These are phyloP conservation scores for Peribatodes rhomboidaria DNA, from an alignment of 2,888 invertebrate genomes.

Conservation along the genomic window DNA sequence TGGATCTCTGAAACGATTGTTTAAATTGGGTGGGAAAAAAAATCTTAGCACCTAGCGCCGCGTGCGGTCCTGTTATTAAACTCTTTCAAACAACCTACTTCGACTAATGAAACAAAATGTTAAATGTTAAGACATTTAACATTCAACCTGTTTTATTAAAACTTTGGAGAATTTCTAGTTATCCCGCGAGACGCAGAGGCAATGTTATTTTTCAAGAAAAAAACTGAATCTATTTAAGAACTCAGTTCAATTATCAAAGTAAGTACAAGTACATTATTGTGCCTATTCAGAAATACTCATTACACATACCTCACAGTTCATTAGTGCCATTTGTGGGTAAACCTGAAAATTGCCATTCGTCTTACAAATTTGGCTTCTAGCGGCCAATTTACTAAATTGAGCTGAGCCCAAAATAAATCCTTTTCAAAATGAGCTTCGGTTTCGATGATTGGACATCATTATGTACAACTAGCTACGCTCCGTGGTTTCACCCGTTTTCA, in stretches of 20 bases:
- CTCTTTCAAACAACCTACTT: too few relatives aligned
- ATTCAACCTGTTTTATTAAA: too few relatives aligned
- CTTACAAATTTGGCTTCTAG: not conserved
- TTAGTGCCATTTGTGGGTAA: constrained; percentile 11
- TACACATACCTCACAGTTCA: constrained; percentile 10
- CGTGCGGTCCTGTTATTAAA: too few relatives aligned
- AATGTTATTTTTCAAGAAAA: not conserved
- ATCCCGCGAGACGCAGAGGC: not conserved
- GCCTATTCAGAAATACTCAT: not conserved
- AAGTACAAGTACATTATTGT: not conserved
- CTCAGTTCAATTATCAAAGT: not conserved
- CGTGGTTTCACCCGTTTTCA: too few relatives aligned
- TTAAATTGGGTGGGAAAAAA: too few relatives aligned
- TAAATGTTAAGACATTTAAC: too few relatives aligned
- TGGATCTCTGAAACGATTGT: too few relatives aligned
- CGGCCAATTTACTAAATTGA: constrained; percentile 26
- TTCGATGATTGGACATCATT: constrained; percentile 9
- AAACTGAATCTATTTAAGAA: not conserved
- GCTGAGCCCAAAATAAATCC: constrained; percentile 8
- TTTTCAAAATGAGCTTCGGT: constrained; percentile 2
- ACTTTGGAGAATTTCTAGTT: too few relatives aligned
- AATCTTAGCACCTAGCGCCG: too few relatives aligned
- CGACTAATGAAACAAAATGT: too few relatives aligned
- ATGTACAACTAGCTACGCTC: not conserved
- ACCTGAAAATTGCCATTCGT: constrained; percentile 6